phyloP scores from a whole-genome alignment of 2,888 invertebrate genomes.

The Napeogenes sylphis region DNA sequence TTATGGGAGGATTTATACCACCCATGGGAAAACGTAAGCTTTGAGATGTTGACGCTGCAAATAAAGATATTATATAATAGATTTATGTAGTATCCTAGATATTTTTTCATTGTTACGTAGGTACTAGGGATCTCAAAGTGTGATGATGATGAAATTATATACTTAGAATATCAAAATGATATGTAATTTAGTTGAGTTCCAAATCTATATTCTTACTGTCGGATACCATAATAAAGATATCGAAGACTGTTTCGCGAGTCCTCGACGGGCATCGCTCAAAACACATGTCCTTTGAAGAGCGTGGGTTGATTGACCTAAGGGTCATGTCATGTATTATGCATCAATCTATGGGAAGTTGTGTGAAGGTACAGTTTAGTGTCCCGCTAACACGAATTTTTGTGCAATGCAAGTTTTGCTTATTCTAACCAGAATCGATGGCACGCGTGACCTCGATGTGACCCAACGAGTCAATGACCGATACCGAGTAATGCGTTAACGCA shows the following conservation, averaged over 20 bases:
- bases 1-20: constrained; percentile 23
- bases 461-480: constrained; percentile 48
- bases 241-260: background rate
- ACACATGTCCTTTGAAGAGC: constrained; percentile 22
- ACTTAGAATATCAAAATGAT: no score
- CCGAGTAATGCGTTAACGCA: constrained; percentile 31
- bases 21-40: constrained; percentile 8
- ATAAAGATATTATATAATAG: constrained; percentile 1
- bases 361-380: constrained; percentile 43
- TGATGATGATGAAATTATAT: no score
- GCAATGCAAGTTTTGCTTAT: constrained; percentile 55
- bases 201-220: no score
- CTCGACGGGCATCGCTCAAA: background rate
- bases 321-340: constrained; percentile 29
- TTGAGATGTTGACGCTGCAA: constrained; percentile 1
- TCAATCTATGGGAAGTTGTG: constrained; percentile 29
- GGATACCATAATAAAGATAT: background rate
- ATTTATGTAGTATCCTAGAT: no score
- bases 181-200: no score
- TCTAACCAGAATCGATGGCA: constrained; percentile 49
- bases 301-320: constrained; percentile 23
- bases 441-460: constrained; percentile 56
- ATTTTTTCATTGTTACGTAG: no score
- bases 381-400: constrained; percentile 50
- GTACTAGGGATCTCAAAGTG: no score